Percentiles rank a stretch among this genome's conserved stretches.
Evolutionary conservation across 2,113 vertebrate species (phyloP).

Genomic region (Pipa parva): DNA sequence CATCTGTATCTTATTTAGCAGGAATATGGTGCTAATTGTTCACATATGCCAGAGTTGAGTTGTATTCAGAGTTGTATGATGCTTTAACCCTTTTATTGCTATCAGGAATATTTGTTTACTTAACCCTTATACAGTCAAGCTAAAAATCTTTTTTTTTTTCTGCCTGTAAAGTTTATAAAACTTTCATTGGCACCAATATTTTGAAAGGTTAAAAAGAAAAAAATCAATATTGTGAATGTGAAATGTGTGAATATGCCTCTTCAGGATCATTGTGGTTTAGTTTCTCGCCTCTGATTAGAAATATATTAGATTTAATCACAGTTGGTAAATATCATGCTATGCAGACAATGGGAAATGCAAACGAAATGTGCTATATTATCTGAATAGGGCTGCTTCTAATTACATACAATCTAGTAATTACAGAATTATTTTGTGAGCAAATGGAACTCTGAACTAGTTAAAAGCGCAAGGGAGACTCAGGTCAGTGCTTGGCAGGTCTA

Average conservation of each 20-base stretch:
- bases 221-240: no score
- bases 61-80: conserved; percentile 27
- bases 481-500: conserved; percentile 31
- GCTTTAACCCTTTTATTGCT: conserved; percentile 23
- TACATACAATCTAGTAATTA: no score
- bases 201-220: no score
- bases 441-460: conserved; percentile 8
- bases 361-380: no score
- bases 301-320: neutral
- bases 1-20: conserved; percentile 41
- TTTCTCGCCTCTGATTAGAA: neutral
- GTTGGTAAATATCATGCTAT: neutral
- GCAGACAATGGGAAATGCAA: no score
- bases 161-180: no score
- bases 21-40: conserved; percentile 42
- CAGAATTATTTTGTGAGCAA: no score
- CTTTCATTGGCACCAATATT: no score
- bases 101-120: neutral
- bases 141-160: no score
- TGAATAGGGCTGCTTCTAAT: no score
- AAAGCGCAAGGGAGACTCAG: neutral
- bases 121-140: neutral
- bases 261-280: neutral
- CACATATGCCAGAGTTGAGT: conserved; percentile 36
- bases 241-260: no score